phyloP scores from a whole-genome alignment of 2,113 vertebrate genomes.

The Centropus unirufus region DNA sequence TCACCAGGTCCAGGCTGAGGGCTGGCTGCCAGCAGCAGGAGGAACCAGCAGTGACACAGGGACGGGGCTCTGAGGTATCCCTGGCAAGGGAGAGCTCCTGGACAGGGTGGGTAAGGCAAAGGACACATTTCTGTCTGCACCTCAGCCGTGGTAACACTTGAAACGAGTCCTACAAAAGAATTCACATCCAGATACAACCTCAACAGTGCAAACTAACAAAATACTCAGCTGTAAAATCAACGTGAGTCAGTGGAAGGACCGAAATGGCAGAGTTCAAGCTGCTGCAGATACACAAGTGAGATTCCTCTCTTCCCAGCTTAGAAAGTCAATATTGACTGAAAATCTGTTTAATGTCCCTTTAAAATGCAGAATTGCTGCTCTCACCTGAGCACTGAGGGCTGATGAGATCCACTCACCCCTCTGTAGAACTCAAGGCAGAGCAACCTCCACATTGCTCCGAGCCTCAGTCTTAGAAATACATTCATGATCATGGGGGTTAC shows the following conservation, averaged over 20 bases:
- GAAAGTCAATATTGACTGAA: neutral
- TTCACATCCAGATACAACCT: neutral
- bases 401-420: neutral
- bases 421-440: neutral
- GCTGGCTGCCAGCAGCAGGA: neutral
- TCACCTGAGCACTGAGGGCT: neutral
- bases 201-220: conserved; percentile 14
- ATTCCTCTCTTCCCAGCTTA: neutral
- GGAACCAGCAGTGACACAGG: neutral
- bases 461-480: neutral
- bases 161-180: neutral
- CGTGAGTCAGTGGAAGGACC: neutral
- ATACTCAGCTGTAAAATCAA: conserved; percentile 29
- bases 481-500: neutral
- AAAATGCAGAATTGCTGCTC: neutral
- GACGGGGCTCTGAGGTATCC: neutral
- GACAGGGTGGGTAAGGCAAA: neutral
- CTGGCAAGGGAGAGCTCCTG: neutral
- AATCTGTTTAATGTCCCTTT: neutral
- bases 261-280: neutral
- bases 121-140: neutral
- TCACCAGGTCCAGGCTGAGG: neutral
- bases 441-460: neutral
- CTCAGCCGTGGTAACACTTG: neutral
- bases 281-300: neutral